phyloP scores from a whole-genome alignment of 35 echinoderm and acorn worm species.

The Holothuria glaberrima region DNA sequence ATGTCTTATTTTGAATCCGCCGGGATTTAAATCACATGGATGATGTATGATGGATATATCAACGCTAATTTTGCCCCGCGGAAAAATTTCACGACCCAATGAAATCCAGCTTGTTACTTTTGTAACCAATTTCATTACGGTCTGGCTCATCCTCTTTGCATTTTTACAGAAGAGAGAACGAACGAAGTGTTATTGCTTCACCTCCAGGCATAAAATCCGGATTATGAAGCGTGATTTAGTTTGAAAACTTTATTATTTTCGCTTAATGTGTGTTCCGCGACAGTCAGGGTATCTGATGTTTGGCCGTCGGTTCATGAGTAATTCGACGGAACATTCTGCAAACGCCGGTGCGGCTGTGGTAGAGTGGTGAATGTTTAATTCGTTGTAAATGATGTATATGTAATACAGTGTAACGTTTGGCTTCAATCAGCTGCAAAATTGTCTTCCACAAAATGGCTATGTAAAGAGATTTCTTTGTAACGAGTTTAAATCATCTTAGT shows the following conservation, averaged over 20 bases:
- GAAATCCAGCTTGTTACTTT: conserved; percentile 14
- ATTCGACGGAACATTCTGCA: conserved; percentile 41
- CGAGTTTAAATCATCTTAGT: too few species aligned
- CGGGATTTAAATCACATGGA: conserved; percentile 1
- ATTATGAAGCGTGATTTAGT: conserved; percentile 52
- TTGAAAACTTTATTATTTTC: conserved; percentile 57
- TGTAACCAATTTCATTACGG: conserved; percentile 25
- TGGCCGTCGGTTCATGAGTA: conserved; percentile 40
- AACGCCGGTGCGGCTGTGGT: background rate
- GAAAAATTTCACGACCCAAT: conserved; percentile 26
- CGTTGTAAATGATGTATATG: conserved; percentile 38
- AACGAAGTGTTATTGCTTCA: conserved; percentile 44
- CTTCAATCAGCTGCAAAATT: conserved; percentile 24
- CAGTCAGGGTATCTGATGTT: conserved; percentile 29
- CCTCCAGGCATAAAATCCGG: conserved; percentile 36
- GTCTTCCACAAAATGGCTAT: too few species aligned
- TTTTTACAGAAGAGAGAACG: conserved; percentile 2
- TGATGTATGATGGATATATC: conserved; percentile 29
- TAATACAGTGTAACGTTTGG: conserved; percentile 38
- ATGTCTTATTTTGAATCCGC: too few species aligned
- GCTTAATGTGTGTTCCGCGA: conserved; percentile 26
- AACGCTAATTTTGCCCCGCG: conserved; percentile 33
- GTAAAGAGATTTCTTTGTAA: too few species aligned
- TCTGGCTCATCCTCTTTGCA: background rate
- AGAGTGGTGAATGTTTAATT: background rate